Evolutionary conservation across 2,797 vertebrate species (phyloP).

Genomic region (Prunella strophiata): DNA sequence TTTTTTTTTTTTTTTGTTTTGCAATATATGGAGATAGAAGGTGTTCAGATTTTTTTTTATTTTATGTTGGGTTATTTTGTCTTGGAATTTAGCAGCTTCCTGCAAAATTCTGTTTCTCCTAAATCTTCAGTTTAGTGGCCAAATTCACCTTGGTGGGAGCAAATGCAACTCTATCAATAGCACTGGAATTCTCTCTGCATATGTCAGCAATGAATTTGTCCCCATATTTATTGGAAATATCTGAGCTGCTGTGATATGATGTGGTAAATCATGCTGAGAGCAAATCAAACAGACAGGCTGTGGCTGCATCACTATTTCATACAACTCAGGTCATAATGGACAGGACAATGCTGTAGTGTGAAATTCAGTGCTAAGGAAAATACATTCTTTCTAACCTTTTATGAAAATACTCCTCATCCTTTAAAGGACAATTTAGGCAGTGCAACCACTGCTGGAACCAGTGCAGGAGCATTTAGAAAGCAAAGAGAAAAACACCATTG

Average conservation of each 20-base stretch:
- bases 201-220: conserved; percentile 44
- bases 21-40: background rate
- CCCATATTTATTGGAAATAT: conserved; percentile 62
- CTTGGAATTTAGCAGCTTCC: background rate
- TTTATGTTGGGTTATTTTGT: background rate
- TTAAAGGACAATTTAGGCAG: conserved; percentile 52
- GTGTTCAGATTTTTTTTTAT: background rate
- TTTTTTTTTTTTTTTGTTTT: background rate
- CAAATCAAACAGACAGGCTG: conserved; percentile 59
- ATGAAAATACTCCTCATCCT: conserved; percentile 47
- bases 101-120: background rate
- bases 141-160: conserved; percentile 31
- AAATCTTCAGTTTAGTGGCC: conserved; percentile 29
- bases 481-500: conserved; percentile 20
- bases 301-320: conserved; percentile 60
- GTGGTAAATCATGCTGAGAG: conserved; percentile 59
- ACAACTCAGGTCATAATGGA: conserved; percentile 58
- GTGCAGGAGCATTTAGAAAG: conserved; percentile 30
- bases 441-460: background rate
- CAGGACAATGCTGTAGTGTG: conserved; percentile 48
- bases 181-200: conserved; percentile 52
- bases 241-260: conserved; percentile 38
- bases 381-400: conserved; percentile 27
- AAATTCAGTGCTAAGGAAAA: conserved; percentile 50
- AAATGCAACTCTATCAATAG: conserved; percentile 22